These are phyloP conservation scores for Scotopteryx bipunctaria DNA, from an alignment of 2,888 invertebrate genomes.

Conservation along the genomic window DNA sequence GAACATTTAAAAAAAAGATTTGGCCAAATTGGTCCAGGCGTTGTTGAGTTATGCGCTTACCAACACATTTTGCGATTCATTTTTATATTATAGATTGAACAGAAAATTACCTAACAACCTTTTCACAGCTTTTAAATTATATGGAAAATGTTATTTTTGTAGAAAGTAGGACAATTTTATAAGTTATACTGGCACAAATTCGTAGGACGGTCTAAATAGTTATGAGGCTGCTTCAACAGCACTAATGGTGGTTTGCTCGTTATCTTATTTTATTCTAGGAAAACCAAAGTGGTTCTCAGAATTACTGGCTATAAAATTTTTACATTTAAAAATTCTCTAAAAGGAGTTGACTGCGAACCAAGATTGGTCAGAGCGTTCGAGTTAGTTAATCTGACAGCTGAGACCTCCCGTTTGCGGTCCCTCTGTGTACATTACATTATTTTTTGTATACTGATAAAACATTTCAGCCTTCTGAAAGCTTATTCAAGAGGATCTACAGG, in stretches of 20 bases:
- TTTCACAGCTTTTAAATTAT: neutral
- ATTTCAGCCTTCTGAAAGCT: neutral
- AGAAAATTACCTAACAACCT: neutral
- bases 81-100: too few species aligned
- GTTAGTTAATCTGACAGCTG: constrained; percentile 7
- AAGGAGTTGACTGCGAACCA: neutral
- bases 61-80: too few species aligned
- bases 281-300: neutral
- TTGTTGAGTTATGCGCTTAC: too few species aligned
- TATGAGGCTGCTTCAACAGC: neutral
- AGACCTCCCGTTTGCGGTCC: constrained; percentile 1
- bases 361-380: neutral
- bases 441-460: neutral
- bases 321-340: neutral
- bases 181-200: neutral
- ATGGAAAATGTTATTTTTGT: neutral
- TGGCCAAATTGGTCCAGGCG: too few species aligned
- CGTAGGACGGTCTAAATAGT: neutral
- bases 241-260: neutral
- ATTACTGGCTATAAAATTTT: neutral
- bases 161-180: neutral
- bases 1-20: too few species aligned
- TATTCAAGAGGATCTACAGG: neutral
- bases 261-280: constrained; percentile 5
- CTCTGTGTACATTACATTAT: neutral